Conservation (phyloP, 2,888 invertebrate species). For the Drosophila suboccidentalis region DNA sequence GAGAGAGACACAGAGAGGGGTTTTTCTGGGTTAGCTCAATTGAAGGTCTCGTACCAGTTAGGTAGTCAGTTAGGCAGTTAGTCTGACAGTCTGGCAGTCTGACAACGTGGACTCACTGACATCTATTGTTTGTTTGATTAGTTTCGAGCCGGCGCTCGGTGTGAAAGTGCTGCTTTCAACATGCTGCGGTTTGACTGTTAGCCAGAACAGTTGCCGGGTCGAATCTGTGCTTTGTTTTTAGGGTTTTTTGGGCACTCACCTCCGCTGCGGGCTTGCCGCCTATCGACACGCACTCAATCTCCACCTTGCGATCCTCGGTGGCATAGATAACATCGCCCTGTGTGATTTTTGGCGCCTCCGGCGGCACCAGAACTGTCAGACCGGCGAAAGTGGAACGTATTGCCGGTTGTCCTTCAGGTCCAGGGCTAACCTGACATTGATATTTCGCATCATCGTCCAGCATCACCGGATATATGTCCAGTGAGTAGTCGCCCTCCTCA, state of each 20-base stretch:
- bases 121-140: conserved; percentile 53
- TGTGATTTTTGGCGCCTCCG: conserved; percentile 94
- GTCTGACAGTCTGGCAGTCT: conserved; percentile 5
- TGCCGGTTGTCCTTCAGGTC: conserved; percentile 90
- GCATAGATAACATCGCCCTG: conserved; percentile 94
- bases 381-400: conserved; percentile 94
- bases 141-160: conserved; percentile 34
- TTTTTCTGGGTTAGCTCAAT: conserved; percentile 24
- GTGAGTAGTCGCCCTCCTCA: conserved; percentile 95
- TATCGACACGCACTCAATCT: conserved; percentile 95
- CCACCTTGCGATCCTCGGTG: conserved; percentile 95
- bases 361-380: conserved; percentile 95
- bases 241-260: conserved; percentile 87
- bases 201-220: conserved; percentile 4
- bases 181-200: conserved; percentile 42
- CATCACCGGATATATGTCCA: conserved; percentile 95
- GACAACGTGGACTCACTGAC: conserved; percentile 12
- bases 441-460: conserved; percentile 97
- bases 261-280: conserved; percentile 98
- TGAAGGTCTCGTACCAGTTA: neutral
- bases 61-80: conserved; percentile 1
- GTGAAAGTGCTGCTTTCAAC: conserved; percentile 48
- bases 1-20: neutral
- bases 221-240: neutral
- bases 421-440: conserved; percentile 97